Conservation (phyloP, 92 coral and sea anemone genomes). For the Phymanthus crucifer region DNA sequence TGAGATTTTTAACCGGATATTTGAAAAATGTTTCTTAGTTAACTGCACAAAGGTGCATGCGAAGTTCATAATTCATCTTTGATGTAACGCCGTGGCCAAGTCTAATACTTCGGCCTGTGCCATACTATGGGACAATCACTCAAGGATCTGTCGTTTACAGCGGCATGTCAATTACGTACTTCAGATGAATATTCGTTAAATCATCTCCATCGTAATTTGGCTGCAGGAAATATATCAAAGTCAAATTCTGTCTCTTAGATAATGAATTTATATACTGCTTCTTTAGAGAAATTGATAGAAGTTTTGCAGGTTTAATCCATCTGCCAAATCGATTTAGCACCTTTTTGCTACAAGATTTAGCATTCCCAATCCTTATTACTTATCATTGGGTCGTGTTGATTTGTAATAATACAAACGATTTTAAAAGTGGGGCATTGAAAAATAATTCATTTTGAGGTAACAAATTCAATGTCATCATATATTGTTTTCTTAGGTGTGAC, state of each 20-base stretch:
- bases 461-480: neutral
- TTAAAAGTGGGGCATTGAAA: no score
- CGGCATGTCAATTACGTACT: neutral
- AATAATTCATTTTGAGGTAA: no score
- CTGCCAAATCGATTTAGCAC: no score
- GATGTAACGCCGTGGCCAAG: neutral
- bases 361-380: no score
- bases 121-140: neutral
- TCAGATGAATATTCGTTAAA: neutral
- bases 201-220: neutral
- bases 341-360: no score
- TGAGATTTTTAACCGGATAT: neutral
- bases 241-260: no score
- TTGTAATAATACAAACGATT: no score
- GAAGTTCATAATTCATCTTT: neutral
- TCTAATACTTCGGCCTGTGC: neutral
- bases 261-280: neutral
- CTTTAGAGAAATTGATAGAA: no score
- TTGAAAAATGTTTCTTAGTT: neutral
- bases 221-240: neutral
- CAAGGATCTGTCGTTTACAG: neutral
- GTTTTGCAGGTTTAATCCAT: no score
- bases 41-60: no score
- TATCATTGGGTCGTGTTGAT: no score
- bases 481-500: slow-evolving; percentile 58